phyloP scores from a whole-genome alignment of 2,797 vertebrate genomes.

The Picus viridis region DNA sequence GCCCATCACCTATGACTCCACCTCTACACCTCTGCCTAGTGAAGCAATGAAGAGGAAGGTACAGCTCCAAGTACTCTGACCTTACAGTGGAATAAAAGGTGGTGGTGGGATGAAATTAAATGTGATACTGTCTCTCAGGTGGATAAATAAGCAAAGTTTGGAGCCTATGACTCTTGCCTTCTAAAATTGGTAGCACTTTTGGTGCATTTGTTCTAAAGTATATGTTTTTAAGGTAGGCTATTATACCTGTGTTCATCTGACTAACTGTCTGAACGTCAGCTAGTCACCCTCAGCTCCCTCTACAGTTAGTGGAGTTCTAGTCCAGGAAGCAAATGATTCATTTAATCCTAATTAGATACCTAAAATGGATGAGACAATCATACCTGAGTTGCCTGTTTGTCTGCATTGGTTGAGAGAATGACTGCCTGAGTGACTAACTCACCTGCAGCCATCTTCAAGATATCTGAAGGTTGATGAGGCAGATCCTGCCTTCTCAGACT shows the following conservation, averaged over 20 bases:
- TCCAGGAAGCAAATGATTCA: background rate
- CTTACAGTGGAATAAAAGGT: background rate
- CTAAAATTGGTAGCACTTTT: background rate
- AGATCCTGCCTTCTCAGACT: background rate
- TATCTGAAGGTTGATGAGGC: background rate
- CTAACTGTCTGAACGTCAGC: background rate
- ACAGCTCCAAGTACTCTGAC: background rate
- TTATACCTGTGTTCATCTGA: background rate
- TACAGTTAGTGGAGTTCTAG: background rate
- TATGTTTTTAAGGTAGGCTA: background rate
- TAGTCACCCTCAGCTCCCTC: background rate
- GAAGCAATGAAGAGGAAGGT: background rate
- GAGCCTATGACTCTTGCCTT: background rate
- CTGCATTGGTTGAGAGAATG: background rate
- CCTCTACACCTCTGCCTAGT: background rate
- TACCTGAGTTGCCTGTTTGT: background rate
- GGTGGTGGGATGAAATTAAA: background rate
- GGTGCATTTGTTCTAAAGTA: background rate
- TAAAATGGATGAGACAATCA: background rate
- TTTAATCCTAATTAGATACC: background rate
- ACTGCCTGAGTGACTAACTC: background rate
- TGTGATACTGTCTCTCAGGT: background rate
- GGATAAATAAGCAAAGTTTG: background rate
- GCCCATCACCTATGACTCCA: background rate
- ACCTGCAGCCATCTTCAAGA: background rate